Base-by-base conservation (phyloP, 92 coral and sea anemone genomes). In the Muricea muricata region DNA sequence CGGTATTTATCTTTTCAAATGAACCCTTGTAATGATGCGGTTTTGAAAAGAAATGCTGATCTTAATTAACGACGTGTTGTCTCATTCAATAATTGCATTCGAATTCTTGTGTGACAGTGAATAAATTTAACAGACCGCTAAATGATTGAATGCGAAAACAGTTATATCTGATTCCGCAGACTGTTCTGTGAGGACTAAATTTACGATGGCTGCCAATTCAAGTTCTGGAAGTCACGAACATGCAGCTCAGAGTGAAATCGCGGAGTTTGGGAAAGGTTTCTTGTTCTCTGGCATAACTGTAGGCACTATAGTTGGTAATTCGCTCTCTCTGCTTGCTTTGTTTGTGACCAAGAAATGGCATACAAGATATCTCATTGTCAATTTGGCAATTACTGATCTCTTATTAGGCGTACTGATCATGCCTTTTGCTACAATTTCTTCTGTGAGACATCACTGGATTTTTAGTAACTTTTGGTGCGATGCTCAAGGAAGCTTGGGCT, bases 371-470 rank as follows among this genome's bases (percentile, higher is more conserved):
- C 12, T 76, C 3, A 76, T 76, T 47, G 47, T 35, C 7, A 76
- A 31, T 11, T 76, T 76, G n/a, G 81, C 81, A 2, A 18, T 76
- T 12, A 48, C 81, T 4, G 81, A 76, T 32, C 33, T 76, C 12
- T 20, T 32, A 25, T 20, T 76, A 13, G 81, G 81, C 11, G 28
- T 18, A 0, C 45, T 76, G 1, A 61, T 76, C 3, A 52, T 76
- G 81, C 81, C 81, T 17, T 50, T 76, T 35, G 47, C 81, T 8
- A 29, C 81, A 52, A 35, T 55, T 50, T 28, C 67, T 0, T 32
- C 81, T 3, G 60, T 76, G 1, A 76, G 31, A 50, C 45, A 29
- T 4, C 65, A 31, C 11, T 76, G 81, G 81, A 50, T 76, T 21
- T 76, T 76, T 7, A 57, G 47, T 1, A 9, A 52, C 52, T 5